Conservation (phyloP, 2,888 invertebrate genomes). For the Volucella zonaria region DNA sequence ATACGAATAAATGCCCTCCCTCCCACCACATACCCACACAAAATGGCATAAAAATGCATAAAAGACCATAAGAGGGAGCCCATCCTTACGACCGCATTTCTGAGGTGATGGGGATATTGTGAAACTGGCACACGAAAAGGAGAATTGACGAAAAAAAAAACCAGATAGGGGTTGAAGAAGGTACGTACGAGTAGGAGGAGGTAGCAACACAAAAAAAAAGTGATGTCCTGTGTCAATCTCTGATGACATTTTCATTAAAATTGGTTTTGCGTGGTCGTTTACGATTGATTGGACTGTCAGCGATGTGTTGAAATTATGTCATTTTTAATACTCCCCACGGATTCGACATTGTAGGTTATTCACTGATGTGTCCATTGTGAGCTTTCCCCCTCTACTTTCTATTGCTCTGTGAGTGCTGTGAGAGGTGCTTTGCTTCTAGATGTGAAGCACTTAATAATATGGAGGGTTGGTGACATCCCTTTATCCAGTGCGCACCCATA, state of each 20-base stretch:
- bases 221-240: conserved; percentile 74
- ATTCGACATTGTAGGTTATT: not conserved
- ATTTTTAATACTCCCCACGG: conserved; percentile 69
- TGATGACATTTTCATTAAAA: conserved; percentile 75
- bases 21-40: not conserved
- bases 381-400: not conserved
- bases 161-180: not conserved
- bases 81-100: conserved; percentile 60
- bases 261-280: conserved; percentile 74
- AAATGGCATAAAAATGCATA: conserved; percentile 51
- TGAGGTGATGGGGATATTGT: conserved; percentile 9
- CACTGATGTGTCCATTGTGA: no score
- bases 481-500: conserved; percentile 37
- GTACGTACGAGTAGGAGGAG: conserved; percentile 22
- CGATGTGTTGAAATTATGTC: conserved; percentile 72
- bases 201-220: conserved; percentile 38
- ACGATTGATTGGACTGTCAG: conserved; percentile 75
- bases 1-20: conserved; percentile 38
- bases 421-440: not conserved
- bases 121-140: conserved; percentile 25
- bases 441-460: not conserved
- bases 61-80: conserved; percentile 46
- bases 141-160: conserved; percentile 11
- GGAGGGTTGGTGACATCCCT: conserved; percentile 8
- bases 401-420: not conserved